These are phyloP conservation scores for Dynastes hyllus DNA, from an alignment of 2,888 invertebrate species.

Conservation along the genomic window DNA sequence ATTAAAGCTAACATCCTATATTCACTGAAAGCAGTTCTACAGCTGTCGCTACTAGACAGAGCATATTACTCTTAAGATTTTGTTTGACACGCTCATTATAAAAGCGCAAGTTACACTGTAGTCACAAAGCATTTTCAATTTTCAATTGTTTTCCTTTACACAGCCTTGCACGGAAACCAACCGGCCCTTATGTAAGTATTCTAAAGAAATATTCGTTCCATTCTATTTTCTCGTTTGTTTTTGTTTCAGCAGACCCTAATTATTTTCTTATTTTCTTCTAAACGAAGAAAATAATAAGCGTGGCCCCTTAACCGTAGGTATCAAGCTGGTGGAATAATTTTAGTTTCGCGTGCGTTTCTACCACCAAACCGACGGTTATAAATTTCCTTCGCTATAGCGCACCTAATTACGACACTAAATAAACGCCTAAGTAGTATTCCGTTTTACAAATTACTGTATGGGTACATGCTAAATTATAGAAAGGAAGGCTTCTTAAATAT, in stretches of 20 bases:
- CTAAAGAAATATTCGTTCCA: too few relatives aligned
- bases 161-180: too few relatives aligned
- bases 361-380: not conserved
- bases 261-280: not conserved
- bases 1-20: too few relatives aligned
- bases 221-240: not conserved
- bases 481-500: not conserved
- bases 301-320: not conserved
- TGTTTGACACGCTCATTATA: too few relatives aligned
- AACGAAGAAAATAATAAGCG: not conserved
- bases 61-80: too few relatives aligned
- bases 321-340: constrained; percentile 3
- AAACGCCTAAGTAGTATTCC: not conserved
- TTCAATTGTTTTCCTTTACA: too few relatives aligned
- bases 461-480: not conserved
- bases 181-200: too few relatives aligned
- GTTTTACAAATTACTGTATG: not conserved
- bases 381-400: not conserved
- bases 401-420: not conserved
- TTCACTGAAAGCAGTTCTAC: too few relatives aligned
- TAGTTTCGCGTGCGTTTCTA: constrained; percentile 3
- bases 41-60: too few relatives aligned
- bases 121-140: too few relatives aligned
- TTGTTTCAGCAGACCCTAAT: not conserved
- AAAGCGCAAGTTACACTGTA: too few relatives aligned